Percentiles rank a stretch among this genome's conserved stretches.
Evolutionary conservation across 1,140 invertebrate genomes (phyloP).

Genomic region (Halesus radiatus): DNA sequence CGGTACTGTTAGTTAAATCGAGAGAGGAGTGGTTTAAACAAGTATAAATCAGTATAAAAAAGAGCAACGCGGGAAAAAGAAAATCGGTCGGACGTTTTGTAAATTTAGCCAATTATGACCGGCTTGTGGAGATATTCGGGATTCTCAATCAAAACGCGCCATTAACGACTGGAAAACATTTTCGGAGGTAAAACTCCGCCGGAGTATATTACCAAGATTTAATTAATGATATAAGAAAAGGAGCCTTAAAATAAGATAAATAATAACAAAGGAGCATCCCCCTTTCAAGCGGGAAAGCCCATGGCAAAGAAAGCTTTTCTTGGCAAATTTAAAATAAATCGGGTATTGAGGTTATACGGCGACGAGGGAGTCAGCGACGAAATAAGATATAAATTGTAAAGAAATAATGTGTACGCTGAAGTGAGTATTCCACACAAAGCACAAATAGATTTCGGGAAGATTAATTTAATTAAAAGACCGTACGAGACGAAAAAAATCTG

Average conservation of each 20-base stretch:
- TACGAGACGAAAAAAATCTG: background rate
- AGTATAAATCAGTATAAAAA: no score
- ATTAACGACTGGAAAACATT: constrained; percentile 21
- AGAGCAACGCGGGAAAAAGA: background rate
- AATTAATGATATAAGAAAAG: constrained; percentile 43
- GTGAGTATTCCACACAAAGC: constrained; percentile 9
- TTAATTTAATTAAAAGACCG: constrained; percentile 26
- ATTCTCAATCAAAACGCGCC: constrained; percentile 25
- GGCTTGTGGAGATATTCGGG: background rate
- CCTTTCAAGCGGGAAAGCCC: background rate
- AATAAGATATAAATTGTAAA: constrained; percentile 26
- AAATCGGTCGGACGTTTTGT: constrained; percentile 27
- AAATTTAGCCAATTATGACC: constrained; percentile 29
- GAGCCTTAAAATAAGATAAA: constrained; percentile 33
- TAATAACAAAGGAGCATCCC: constrained; percentile 35
- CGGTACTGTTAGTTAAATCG: no score
- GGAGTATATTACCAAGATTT: constrained; percentile 24
- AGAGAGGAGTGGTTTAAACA: no score
- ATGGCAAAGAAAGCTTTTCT: background rate
- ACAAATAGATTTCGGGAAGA: constrained; percentile 21
- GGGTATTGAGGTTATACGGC: constrained; percentile 12
- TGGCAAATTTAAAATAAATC: constrained; percentile 15
- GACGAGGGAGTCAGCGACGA: background rate
- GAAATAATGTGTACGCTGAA: constrained; percentile 3
- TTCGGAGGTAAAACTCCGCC: constrained; percentile 10